These are phyloP conservation scores for Megalops cyprinoides DNA, from an alignment of 2,797 vertebrate species.

Conservation along the genomic window DNA sequence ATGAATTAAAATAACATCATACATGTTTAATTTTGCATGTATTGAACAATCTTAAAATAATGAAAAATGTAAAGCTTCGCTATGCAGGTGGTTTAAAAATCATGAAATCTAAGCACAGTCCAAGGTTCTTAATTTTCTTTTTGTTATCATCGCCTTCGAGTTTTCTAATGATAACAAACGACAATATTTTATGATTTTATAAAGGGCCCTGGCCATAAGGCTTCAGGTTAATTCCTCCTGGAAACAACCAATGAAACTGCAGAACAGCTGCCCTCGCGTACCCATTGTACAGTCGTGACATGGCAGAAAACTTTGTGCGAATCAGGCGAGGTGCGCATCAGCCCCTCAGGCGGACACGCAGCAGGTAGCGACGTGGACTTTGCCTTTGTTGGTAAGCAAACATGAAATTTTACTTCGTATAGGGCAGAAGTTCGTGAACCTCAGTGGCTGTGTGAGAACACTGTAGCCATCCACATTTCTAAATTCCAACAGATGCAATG, in stretches of 20 bases:
- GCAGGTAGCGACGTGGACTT: not conserved
- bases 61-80: not conserved
- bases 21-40: too few relatives aligned
- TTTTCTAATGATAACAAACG: not conserved
- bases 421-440: not conserved
- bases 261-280: not conserved
- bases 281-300: not conserved
- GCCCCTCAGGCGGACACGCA: not conserved
- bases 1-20: too few relatives aligned
- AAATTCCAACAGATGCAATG: not conserved
- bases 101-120: too few relatives aligned
- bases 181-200: not conserved
- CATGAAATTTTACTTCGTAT: not conserved
- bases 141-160: not conserved
- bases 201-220: not conserved
- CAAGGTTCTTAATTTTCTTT: too few relatives aligned
- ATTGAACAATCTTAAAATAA: too few relatives aligned
- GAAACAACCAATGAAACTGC: not conserved
- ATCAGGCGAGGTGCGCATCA: constrained; percentile 1
- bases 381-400: constrained; percentile 16
- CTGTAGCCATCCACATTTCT: too few relatives aligned
- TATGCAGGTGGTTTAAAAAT: too few relatives aligned
- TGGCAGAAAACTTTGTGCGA: constrained; percentile 10
- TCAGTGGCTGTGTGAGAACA: not conserved
- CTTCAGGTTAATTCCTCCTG: not conserved